phyloP scores from a whole-genome alignment of 2,113 vertebrate genomes.

The Balaenoptera acutorostrata region DNA sequence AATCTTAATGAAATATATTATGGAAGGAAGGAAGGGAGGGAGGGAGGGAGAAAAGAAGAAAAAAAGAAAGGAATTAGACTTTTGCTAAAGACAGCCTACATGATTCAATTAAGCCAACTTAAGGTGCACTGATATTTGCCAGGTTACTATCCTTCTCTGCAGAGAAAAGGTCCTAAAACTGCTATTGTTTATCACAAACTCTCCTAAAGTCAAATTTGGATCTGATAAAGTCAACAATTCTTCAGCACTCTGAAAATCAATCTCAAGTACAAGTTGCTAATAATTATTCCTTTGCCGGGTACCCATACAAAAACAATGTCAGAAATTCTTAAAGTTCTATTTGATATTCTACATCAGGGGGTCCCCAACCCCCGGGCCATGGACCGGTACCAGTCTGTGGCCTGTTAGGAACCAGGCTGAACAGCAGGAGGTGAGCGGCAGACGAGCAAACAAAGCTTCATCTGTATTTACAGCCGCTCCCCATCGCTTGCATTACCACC shows the following conservation, averaged over 20 bases:
- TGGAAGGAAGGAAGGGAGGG: neutral
- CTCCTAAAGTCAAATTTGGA: conserved; percentile 17
- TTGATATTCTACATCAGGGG: conserved; percentile 32
- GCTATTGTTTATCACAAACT: neutral
- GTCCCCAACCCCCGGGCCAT: no score
- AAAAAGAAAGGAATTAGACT: neutral
- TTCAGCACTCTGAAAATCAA: neutral
- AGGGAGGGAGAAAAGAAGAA: neutral
- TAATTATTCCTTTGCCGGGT: conserved; percentile 33
- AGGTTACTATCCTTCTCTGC: neutral
- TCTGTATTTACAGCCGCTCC: no score
- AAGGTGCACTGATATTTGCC: neutral
- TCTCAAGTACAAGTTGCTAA: neutral
- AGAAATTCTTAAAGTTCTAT: conserved; percentile 58
- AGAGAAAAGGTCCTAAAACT: neutral
- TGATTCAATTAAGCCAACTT: conserved; percentile 15
- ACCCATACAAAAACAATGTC: conserved; percentile 20
- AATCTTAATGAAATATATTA: neutral
- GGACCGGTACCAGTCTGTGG: no score
- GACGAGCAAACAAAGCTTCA: no score
- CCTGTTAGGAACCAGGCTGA: no score
- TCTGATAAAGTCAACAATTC: conserved; percentile 17
- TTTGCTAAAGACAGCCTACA: neutral
- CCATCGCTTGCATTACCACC: no score
- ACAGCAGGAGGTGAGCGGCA: no score